These are phyloP conservation scores for Orchestia grillus DNA, from an alignment of 1,140 invertebrate species.

Conservation along the genomic window DNA sequence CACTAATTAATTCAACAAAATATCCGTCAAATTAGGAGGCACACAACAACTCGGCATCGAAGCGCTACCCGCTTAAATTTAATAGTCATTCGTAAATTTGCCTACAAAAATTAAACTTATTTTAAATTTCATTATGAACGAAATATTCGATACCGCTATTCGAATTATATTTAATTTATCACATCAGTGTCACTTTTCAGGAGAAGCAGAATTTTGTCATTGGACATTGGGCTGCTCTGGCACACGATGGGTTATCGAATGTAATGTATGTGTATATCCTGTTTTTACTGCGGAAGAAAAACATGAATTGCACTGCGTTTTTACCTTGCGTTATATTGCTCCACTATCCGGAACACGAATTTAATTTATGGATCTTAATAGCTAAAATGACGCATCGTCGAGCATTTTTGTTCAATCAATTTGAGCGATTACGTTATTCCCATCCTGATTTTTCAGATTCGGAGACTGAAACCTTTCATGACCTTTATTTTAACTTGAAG, in stretches of 20 bases:
- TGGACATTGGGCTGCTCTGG: background rate
- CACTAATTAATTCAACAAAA: too few relatives aligned
- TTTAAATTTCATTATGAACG: too few relatives aligned
- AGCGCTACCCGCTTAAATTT: too few relatives aligned
- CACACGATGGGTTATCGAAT: background rate
- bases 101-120: too few relatives aligned
- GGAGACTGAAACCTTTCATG: background rate
- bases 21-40: too few relatives aligned
- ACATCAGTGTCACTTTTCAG: background rate
- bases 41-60: too few relatives aligned
- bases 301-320: background rate
- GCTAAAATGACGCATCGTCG: background rate
- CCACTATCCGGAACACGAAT: background rate
- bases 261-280: background rate
- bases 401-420: background rate
- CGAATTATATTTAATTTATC: background rate
- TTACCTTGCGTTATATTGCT: background rate
- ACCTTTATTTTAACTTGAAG: background rate
- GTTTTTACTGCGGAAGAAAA: background rate
- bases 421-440: background rate
- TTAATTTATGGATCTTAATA: background rate
- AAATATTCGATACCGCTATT: background rate
- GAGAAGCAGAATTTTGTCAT: background rate
- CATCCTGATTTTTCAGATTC: background rate
- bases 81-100: too few relatives aligned